These are phyloP conservation scores for Ceuthmochares aereus DNA, from an alignment of 2,113 vertebrate species.

Conservation along the genomic window DNA sequence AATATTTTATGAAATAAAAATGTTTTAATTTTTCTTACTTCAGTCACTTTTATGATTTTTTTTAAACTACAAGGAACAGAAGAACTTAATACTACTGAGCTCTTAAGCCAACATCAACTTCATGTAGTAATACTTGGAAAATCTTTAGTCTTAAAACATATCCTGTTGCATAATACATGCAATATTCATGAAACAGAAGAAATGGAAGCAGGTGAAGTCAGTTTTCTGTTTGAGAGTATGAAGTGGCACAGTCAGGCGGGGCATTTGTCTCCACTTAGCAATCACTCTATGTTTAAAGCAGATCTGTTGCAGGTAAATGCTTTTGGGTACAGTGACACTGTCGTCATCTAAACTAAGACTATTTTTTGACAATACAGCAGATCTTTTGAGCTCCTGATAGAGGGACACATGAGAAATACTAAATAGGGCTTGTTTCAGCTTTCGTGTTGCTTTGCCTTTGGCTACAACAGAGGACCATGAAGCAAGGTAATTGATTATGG, in stretches of 20 bases:
- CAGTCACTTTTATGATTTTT: neutral
- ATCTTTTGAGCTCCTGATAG: neutral
- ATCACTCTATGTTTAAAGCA: neutral
- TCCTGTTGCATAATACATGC: neutral
- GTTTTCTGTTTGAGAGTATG: neutral
- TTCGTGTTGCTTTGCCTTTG: neutral
- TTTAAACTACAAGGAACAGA: neutral
- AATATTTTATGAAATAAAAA: neutral
- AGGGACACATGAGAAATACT: neutral
- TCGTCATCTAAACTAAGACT: neutral
- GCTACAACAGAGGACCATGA: neutral
- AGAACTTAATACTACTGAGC: neutral
- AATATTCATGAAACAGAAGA: neutral
- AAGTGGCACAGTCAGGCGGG: neutral
- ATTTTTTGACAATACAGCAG: neutral
- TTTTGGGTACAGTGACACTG: neutral
- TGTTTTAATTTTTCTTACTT: neutral
- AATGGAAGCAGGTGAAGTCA: neutral
- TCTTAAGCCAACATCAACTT: conserved; percentile 32
- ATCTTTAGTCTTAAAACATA: neutral
- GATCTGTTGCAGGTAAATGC: neutral
- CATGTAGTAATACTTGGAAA: conserved; percentile 1
- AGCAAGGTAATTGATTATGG: neutral
- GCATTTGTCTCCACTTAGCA: neutral
- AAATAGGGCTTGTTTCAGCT: neutral